Evolutionary conservation across 2,113 vertebrate genomes (phyloP).

Genomic region (Chionomys nivalis): DNA sequence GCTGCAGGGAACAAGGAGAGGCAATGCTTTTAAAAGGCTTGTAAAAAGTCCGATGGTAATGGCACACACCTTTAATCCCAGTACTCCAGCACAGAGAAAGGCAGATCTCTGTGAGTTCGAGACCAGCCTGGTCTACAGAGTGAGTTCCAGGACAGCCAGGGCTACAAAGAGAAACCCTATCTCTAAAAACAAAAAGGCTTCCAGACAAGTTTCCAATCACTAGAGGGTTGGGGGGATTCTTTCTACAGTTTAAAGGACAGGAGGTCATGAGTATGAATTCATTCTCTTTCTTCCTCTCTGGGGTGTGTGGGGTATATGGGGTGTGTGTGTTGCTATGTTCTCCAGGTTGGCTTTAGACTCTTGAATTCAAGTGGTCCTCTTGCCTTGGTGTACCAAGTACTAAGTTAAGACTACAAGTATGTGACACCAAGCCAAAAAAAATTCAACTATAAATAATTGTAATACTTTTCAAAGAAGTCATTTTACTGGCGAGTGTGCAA

Average conservation of each 20-base stretch:
- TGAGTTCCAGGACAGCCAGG: neutral
- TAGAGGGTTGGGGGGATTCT: neutral
- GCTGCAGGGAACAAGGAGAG: neutral
- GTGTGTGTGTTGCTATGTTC: neutral
- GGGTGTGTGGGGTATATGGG: neutral
- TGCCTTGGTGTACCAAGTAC: neutral
- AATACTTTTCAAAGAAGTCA: neutral
- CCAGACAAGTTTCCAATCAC: neutral
- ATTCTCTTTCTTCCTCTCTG: neutral
- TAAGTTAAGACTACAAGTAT: neutral
- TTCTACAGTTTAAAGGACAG: neutral
- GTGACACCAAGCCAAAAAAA: neutral
- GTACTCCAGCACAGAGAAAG: too few species aligned
- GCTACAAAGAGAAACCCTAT: neutral
- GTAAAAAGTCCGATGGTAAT: neutral
- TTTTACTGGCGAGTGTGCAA: neutral
- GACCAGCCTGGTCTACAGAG: too few species aligned
- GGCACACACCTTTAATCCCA: too few species aligned
- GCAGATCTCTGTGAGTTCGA: too few species aligned
- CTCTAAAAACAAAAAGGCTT: neutral
- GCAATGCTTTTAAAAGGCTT: conserved; percentile 3
- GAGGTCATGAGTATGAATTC: neutral
- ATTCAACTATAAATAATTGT: neutral
- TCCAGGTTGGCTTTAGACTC: neutral
- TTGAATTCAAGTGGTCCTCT: neutral